phyloP scores from a whole-genome alignment of 1,140 invertebrate genomes.

The Pogonomyrmex californicus region DNA sequence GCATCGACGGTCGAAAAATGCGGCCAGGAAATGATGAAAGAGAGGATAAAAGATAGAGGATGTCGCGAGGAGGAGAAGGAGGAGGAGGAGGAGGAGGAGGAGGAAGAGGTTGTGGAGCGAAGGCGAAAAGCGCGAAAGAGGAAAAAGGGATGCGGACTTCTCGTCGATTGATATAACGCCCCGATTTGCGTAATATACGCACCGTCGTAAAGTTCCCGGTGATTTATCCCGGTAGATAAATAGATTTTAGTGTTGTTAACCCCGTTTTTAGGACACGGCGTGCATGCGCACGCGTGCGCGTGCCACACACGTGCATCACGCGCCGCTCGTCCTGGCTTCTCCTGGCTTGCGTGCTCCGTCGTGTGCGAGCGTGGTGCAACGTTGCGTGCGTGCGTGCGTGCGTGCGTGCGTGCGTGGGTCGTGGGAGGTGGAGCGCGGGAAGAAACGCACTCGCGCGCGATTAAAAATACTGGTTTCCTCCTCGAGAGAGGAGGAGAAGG shows the following conservation, averaged over 20 bases:
- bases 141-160: slow-evolving; percentile 22
- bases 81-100: background rate
- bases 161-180: slow-evolving; percentile 74
- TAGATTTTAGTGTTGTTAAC: slow-evolving; percentile 76
- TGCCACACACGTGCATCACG: slow-evolving; percentile 5
- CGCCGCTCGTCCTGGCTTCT: slow-evolving; percentile 36
- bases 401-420: slow-evolving; percentile 71
- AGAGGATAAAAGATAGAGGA: background rate
- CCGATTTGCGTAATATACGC: slow-evolving; percentile 75
- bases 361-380: slow-evolving; percentile 33
- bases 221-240: slow-evolving; percentile 75
- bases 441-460: slow-evolving; percentile 55
- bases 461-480: slow-evolving; percentile 73
- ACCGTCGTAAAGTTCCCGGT: slow-evolving; percentile 69
- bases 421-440: slow-evolving; percentile 53
- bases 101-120: background rate
- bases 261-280: slow-evolving; percentile 62
- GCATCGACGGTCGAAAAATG: slow-evolving; percentile 19
- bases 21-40: background rate
- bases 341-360: slow-evolving; percentile 33
- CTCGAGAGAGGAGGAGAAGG: background rate
- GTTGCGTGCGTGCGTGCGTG: slow-evolving; percentile 36
- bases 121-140: slow-evolving; percentile 1
- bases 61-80: background rate
- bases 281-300: slow-evolving; percentile 3